A percentile compares a stretch with the other conserved stretches of the same genome.
Conservation (phyloP, 2,113 vertebrate genomes). For the Acinonyx jubatus region DNA sequence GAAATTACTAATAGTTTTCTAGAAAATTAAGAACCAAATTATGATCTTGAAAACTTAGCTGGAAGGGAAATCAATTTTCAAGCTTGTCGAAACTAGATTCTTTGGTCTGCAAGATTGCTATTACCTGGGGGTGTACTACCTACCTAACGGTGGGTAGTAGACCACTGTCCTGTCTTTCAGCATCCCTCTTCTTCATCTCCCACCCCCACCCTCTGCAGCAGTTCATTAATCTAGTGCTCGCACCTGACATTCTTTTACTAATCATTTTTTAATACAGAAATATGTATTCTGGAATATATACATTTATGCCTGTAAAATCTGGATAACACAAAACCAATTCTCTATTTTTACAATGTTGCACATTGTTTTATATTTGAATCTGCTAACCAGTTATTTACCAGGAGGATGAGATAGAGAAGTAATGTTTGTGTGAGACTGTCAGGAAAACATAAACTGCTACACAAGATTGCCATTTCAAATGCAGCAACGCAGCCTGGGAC, state of each 20-base stretch:
- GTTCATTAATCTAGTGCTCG: neutral
- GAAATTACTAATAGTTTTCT: neutral
- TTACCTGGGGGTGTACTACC: neutral
- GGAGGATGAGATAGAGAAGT: neutral
- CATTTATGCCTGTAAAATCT: neutral
- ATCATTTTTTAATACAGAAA: neutral
- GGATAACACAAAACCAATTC: neutral
- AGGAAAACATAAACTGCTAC: neutral
- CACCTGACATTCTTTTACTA: neutral
- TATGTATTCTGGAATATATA: neutral
- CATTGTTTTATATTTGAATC: neutral
- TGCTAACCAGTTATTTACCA: neutral
- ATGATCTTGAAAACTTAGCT: neutral
- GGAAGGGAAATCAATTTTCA: neutral
- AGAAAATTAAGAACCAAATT: constrained; percentile 1
- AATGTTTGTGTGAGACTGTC: neutral
- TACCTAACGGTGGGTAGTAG: neutral
- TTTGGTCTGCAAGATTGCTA: neutral
- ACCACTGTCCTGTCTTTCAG: neutral
- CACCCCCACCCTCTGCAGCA: too few relatives aligned
- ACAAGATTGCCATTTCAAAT: neutral
- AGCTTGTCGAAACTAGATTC: neutral
- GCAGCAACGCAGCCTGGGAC: neutral
- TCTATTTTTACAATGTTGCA: neutral
- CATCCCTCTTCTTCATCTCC: neutral